Conservation (phyloP, 2,113 vertebrate species). For the Chaetops frenatus region DNA sequence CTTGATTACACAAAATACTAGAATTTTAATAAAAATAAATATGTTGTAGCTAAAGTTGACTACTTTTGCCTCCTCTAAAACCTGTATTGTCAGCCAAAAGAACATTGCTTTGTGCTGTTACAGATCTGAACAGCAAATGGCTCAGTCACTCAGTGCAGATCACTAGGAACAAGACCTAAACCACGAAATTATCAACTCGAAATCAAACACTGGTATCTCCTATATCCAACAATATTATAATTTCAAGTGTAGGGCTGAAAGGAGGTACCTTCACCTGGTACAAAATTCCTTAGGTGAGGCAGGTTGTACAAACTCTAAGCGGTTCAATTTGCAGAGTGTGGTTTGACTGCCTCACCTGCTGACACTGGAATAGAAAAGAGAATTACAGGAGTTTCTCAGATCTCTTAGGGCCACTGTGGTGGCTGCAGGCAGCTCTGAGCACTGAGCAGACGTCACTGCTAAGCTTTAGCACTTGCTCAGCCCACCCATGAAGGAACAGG, state of each 20-base stretch:
- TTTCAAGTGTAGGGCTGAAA: background rate
- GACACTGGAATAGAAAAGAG: background rate
- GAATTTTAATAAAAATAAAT: background rate
- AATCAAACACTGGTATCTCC: background rate
- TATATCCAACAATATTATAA: accelerated
- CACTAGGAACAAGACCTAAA: accelerated
- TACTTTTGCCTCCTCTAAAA: background rate
- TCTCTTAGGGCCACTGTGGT: background rate
- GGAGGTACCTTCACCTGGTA: background rate
- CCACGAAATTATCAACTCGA: background rate
- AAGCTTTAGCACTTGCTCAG: background rate
- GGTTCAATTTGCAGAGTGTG: background rate
- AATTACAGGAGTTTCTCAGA: background rate
- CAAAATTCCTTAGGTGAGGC: background rate
- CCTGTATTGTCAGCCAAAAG: background rate
- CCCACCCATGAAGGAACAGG: background rate
- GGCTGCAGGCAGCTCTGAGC: background rate
- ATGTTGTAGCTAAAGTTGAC: background rate
- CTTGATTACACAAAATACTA: background rate
- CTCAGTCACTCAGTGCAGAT: background rate
- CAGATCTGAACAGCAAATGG: background rate
- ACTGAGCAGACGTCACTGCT: background rate
- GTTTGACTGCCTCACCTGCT: background rate
- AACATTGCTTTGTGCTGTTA: background rate
- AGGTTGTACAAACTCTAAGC: background rate